A percentile compares a stretch with the other conserved stretches of the same genome.
phyloP scores from a whole-genome alignment of 2,797 vertebrate genomes.

The Botia almorhae region DNA sequence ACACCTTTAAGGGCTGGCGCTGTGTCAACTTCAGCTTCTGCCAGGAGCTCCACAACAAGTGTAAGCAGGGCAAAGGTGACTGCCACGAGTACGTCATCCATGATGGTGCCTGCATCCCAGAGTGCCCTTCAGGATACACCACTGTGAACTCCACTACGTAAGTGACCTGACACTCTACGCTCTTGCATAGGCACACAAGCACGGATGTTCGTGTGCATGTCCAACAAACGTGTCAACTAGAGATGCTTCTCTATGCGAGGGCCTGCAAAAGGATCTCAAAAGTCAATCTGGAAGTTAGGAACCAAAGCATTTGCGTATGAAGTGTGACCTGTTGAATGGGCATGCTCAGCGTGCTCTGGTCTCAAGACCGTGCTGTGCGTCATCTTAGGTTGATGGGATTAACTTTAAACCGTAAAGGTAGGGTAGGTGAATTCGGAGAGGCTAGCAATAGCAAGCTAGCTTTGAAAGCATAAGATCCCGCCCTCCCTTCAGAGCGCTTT shows the following conservation, averaged over 20 bases:
- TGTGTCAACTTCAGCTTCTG: constrained; percentile 90
- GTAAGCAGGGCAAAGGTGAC: constrained; percentile 74
- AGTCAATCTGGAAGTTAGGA: not conserved
- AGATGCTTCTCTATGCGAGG: not conserved
- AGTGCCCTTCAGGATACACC: constrained; percentile 94
- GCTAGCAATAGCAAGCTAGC: too few relatives aligned
- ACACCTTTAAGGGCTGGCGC: constrained; percentile 90
- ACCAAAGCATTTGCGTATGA: not conserved
- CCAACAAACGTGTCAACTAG: not conserved
- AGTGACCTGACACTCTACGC: constrained; percentile 67
- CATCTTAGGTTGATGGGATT: not conserved
- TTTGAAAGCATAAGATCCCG: too few relatives aligned
- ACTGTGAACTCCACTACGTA: constrained; percentile 91
- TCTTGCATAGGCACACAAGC: not conserved
- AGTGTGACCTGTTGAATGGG: not conserved
- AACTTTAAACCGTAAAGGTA: not conserved
- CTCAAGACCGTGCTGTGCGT: not conserved
- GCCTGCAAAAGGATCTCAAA: not conserved
- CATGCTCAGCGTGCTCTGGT: not conserved
- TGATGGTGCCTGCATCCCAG: constrained; percentile 86
- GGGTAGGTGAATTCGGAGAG: not conserved
- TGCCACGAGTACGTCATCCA: constrained; percentile 91
- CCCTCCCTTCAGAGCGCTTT: too few relatives aligned
- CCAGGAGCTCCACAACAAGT: constrained; percentile 88
- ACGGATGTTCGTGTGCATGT: not conserved